Evolutionary conservation across 2,797 vertebrate genomes (phyloP), one percentile per base, ranked within the genome.

Genomic region (Buceros bicornis): DNA sequence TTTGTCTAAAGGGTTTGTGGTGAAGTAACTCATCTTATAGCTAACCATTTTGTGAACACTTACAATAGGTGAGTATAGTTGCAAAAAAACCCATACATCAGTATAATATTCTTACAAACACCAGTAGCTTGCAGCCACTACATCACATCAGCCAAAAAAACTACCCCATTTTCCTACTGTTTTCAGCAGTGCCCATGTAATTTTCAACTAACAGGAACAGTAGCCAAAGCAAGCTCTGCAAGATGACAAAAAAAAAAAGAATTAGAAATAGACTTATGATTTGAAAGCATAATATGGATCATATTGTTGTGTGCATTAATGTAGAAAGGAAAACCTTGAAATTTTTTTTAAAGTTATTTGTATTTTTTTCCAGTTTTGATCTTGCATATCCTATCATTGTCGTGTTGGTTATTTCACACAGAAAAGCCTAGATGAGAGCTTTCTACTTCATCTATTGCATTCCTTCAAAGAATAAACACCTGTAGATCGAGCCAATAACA

Each of bases 161-260:
- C 26, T 56, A 91, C 76, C 86, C 53, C 65, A 87, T 45, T 56
- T 89, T 85, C 45, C 87, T 96, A 96, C 80, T 95, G 54, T 94
- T 95, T 94, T 92, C 85, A 91, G 91, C 50, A 65, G 80, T 93
- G 82, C 89, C 91, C 93, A 87, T 64, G n/a, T 57, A 89, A 93
- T 85, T 94, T 74, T 93, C 61, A 84, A 66, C 85, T 88, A 89
- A 94, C 62, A 92, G 78, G 90, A 92, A 96, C 37, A 92, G 95
- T 94, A 94, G 79, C 78, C 83, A 95, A 94, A 96, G 95, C 71
- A 95, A 94, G 94, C 93, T 94, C 81, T 74, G 88, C 43, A 92
- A 89, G 29, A 80, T 5, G 13, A 37, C 73, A 58, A 13, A 37
- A 13, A 54, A 24, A 43, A 60, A 42, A 25, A 26, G 16, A 71